phyloP scores from a whole-genome alignment of 1,140 invertebrate species.

The Brachionus angularis region DNA sequence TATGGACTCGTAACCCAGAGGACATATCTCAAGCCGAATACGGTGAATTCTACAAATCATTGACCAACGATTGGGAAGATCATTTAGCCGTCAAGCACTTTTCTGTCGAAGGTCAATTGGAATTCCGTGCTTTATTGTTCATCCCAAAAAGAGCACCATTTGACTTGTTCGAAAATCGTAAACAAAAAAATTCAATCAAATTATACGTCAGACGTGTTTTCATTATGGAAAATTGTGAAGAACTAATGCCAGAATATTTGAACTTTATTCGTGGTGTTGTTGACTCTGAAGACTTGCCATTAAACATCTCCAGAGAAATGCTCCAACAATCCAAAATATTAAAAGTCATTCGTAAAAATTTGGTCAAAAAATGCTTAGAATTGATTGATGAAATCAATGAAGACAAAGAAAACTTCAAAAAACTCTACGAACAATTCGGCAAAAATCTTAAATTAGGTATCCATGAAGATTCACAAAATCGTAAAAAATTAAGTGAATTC shows the following conservation, averaged over 20 bases:
- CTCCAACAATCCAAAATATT: constrained; percentile 97
- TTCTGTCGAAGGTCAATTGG: constrained; percentile 94
- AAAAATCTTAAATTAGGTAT: constrained; percentile 97
- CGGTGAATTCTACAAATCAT: constrained; percentile 96
- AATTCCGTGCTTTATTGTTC: constrained; percentile 92
- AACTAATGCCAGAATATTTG: constrained; percentile 93
- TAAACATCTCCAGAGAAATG: constrained; percentile 98
- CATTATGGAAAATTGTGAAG: constrained; percentile 99
- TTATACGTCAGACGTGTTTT: constrained; percentile 92
- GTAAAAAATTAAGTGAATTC: constrained; percentile 84
- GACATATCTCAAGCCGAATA: constrained; percentile 97
- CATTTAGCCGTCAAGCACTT: constrained; percentile 97
- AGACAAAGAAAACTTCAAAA: constrained; percentile 95
- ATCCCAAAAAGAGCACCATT: constrained; percentile 90
- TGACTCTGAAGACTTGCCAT: constrained; percentile 91
- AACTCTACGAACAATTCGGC: constrained; percentile 95
- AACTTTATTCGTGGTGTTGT: constrained; percentile 96
- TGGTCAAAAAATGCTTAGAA: constrained; percentile 98
- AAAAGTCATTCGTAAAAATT: constrained; percentile 94
- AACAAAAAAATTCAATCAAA: constrained; percentile 97
- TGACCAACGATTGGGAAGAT: constrained; percentile 98
- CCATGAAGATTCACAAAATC: constrained; percentile 90
- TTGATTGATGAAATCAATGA: constrained; percentile 89
- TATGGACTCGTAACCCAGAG: constrained; percentile 96
- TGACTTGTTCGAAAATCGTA: constrained; percentile 96